Percentiles rank a stretch among this genome's conserved stretches.
Conservation (phyloP, 2,113 vertebrate species). For the Gallinago paraguaiae region DNA sequence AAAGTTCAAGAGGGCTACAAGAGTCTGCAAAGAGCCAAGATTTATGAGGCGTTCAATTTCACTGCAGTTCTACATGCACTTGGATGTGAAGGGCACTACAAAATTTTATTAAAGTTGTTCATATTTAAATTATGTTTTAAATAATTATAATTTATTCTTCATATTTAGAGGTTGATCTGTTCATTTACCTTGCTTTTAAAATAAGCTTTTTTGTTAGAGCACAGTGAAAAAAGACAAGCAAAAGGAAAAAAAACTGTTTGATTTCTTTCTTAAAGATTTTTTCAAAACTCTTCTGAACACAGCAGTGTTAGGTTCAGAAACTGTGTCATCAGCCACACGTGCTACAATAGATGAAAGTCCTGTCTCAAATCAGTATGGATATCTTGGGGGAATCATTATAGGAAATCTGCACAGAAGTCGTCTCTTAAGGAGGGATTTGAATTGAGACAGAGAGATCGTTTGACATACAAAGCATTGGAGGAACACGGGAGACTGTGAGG, state of each 20-base stretch:
- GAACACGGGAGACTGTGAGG: not conserved
- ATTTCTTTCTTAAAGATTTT: not conserved
- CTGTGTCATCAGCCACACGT: not conserved
- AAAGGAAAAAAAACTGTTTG: not conserved
- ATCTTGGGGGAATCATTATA: constrained; percentile 52
- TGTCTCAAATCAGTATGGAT: constrained; percentile 19
- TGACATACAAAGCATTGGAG: constrained; percentile 25
- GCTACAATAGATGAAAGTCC: constrained; percentile 8
- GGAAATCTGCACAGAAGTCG: constrained; percentile 49
- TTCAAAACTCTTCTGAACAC: not conserved
- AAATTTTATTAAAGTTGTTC: not conserved
- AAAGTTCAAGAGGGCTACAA: not conserved
- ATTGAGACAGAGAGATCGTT: not conserved
- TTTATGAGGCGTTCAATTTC: not conserved
- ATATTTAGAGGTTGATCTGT: not conserved
- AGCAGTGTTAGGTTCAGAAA: constrained; percentile 15
- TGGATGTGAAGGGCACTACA: not conserved
- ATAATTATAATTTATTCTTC: not conserved
- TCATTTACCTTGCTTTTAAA: not conserved
- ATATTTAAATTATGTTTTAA: not conserved
- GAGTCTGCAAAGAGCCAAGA: not conserved
- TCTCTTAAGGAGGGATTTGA: constrained; percentile 51
- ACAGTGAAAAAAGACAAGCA: not conserved
- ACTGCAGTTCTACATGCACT: not conserved
- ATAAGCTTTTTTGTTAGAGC: not conserved